Conservation (phyloP, 2,888 invertebrate genomes). For the Drosophila nigricruria region DNA sequence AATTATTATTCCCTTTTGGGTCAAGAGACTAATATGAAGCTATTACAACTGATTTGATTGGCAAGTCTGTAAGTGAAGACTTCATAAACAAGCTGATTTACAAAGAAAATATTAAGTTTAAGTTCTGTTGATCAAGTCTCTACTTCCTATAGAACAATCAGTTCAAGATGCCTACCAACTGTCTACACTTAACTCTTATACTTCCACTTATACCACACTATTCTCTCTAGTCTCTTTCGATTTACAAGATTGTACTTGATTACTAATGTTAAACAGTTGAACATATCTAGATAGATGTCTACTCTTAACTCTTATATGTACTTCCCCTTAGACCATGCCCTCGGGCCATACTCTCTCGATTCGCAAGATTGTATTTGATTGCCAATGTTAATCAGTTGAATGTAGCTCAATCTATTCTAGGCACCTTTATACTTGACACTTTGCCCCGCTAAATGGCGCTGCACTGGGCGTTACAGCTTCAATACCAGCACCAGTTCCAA, state of each 20-base stretch:
- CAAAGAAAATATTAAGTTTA: neutral
- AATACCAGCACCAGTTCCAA: neutral
- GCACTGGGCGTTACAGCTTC: neutral
- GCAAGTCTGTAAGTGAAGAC: neutral
- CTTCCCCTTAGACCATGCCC: too few species aligned
- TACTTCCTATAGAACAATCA: too few species aligned
- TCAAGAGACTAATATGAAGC: neutral
- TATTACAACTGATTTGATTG: neutral
- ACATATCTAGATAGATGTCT: neutral
- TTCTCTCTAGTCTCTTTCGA: too few species aligned
- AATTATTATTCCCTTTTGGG: neutral
- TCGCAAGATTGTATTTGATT: slow-evolving; percentile 29
- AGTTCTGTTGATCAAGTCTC: too few species aligned
- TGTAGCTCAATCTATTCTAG: slow-evolving; percentile 39
- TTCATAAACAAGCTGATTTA: neutral
- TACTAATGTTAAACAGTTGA: too few species aligned
- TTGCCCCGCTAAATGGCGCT: slow-evolving; percentile 35
- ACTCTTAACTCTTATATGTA: neutral
- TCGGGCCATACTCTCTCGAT: neutral
- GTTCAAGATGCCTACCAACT: too few species aligned
- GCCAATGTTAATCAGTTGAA: slow-evolving; percentile 35
- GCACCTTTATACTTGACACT: slow-evolving; percentile 17
- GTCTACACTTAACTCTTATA: neutral
- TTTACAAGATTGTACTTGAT: neutral
- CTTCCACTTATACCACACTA: neutral